phyloP scores from a whole-genome alignment of 2,113 vertebrate species.

The Thamnophis sirtalis region DNA sequence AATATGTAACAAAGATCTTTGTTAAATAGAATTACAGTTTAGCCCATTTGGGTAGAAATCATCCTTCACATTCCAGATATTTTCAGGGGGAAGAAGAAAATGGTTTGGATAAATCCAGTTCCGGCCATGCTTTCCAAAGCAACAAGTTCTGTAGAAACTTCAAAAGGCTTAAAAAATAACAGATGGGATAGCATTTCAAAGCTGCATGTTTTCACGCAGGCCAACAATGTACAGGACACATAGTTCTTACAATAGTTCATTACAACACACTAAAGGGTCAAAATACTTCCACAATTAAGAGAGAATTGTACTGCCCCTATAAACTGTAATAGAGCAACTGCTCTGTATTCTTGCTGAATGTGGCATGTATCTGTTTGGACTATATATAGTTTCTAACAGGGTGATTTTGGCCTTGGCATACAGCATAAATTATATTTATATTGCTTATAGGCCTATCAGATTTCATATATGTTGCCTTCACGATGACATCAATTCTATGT shows the following conservation, averaged over 20 bases:
- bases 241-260: no score
- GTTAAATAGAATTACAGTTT: background rate
- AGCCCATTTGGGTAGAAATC: background rate
- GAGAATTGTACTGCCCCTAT: background rate
- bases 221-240: background rate
- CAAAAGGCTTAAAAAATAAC: background rate
- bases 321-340: background rate
- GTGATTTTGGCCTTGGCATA: background rate
- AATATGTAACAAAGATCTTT: background rate
- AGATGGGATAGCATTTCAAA: background rate
- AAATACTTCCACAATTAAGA: no score
- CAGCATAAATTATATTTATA: background rate
- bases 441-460: background rate
- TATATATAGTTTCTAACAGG: background rate
- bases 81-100: background rate
- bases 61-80: background rate
- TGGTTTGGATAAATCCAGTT: background rate
- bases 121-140: background rate
- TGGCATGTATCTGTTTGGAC: background rate
- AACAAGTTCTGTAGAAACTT: background rate
- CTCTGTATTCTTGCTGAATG: background rate
- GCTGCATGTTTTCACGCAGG: background rate
- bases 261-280: no score
- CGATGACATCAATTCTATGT: background rate
- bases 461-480: background rate